Evolutionary conservation across 2,888 invertebrate species (phyloP).

Genomic region (Dryobotodes eremita): DNA sequence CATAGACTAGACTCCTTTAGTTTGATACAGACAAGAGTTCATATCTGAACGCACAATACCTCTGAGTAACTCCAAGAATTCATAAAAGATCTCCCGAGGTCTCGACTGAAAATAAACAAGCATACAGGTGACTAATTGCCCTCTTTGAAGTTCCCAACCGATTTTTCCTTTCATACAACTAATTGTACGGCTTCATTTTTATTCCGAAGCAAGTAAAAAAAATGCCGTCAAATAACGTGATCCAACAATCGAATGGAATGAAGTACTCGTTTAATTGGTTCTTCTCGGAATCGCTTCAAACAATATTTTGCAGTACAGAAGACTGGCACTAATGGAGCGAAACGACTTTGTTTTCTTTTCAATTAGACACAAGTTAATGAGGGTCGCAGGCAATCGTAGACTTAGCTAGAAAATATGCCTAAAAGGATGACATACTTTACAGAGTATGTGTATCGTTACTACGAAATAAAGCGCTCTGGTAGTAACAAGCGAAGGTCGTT

Average conservation of each 20-base stretch:
- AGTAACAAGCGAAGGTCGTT: conserved; percentile 46
- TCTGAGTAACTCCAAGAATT: neutral
- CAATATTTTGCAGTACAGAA: conserved; percentile 25
- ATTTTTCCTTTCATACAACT: conserved; percentile 11
- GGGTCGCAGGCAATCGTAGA: neutral
- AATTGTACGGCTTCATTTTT: conserved; percentile 29
- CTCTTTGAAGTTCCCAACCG: conserved; percentile 22
- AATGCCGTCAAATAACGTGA: conserved; percentile 29
- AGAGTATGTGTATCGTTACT: conserved; percentile 9
- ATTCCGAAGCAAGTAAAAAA: conserved; percentile 40
- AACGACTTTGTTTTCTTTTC: conserved; percentile 22
- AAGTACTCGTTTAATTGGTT: conserved; percentile 27
- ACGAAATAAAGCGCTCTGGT: conserved; percentile 7
- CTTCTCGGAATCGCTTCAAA: conserved; percentile 32
- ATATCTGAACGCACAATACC: neutral
- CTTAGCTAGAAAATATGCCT: neutral
- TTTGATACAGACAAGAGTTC: neutral
- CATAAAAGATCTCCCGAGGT: conserved; percentile 1
- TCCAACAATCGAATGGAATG: conserved; percentile 13
- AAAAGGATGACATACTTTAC: conserved; percentile 16
- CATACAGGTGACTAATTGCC: conserved; percentile 15
- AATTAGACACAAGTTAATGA: conserved; percentile 7
- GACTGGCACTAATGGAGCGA: conserved; percentile 8
- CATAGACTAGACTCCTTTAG: neutral
- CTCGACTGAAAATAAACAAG: conserved; percentile 1